phyloP scores from a whole-genome alignment of 1,140 invertebrate genomes.

The Micrasema minimum region DNA sequence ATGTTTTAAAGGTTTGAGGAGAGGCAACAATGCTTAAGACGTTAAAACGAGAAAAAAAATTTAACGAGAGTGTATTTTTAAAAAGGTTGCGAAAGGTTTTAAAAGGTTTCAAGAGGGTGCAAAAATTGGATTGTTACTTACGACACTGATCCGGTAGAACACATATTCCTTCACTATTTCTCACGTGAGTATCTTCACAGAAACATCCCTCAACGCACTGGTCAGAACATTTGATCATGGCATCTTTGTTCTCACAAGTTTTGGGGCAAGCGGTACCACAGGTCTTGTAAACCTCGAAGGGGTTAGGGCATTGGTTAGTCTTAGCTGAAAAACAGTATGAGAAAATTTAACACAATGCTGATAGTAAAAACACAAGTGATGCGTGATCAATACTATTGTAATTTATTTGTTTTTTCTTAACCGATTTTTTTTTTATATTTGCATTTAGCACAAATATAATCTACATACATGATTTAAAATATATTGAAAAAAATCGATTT shows the following conservation, averaged over 20 bases:
- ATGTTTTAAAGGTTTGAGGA: too few relatives aligned
- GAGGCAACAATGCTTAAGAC: too few relatives aligned
- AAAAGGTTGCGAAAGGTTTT: background rate
- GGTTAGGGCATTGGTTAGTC: too few relatives aligned
- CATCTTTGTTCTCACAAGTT: conserved; percentile 23
- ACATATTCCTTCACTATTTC: background rate
- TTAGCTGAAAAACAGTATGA: too few relatives aligned
- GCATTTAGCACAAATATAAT: too few relatives aligned
- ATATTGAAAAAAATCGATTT: too few relatives aligned
- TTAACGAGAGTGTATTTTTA: background rate
- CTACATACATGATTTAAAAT: too few relatives aligned
- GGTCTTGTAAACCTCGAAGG: background rate
- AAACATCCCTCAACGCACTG: conserved; percentile 15
- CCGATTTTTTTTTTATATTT: too few relatives aligned
- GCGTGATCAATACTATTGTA: too few relatives aligned
- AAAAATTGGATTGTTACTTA: background rate
- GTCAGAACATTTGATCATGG: background rate
- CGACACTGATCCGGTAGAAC: conserved; percentile 7
- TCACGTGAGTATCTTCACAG: conserved; percentile 9
- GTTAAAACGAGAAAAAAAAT: background rate
- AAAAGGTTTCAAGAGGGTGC: background rate
- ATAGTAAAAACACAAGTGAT: too few relatives aligned
- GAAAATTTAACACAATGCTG: too few relatives aligned
- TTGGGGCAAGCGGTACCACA: conserved; percentile 17
- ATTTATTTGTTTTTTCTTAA: too few relatives aligned